Conservation (phyloP, 2,113 vertebrate genomes). For the Thalassoma bifasciatum region DNA sequence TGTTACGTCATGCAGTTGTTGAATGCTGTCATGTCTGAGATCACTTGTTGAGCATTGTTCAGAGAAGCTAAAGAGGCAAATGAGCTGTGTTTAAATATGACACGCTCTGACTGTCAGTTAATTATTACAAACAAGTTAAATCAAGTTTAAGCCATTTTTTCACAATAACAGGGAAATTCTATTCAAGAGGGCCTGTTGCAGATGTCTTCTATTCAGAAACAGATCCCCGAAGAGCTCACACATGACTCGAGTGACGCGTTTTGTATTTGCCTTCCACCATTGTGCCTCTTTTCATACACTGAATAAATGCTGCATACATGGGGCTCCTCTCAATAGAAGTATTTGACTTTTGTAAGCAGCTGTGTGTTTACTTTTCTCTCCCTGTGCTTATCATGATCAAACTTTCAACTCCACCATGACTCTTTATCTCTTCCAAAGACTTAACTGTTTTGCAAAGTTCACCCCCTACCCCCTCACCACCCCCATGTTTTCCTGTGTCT, state of each 20-base stretch:
- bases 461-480: neutral
- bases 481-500: constrained; percentile 16
- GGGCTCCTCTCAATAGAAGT: constrained; percentile 45
- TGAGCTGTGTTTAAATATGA: constrained; percentile 36
- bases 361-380: constrained; percentile 59
- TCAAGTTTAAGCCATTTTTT: neutral
- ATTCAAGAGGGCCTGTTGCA: neutral
- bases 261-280: constrained; percentile 34
- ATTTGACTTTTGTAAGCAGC: constrained; percentile 61
- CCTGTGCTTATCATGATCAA: constrained; percentile 56
- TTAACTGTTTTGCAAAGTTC: constrained; percentile 27
- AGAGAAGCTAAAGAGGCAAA: constrained; percentile 24
- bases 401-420: constrained; percentile 57
- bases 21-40: constrained; percentile 28
- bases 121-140: constrained; percentile 8
- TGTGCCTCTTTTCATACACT: constrained; percentile 33
- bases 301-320: constrained; percentile 50
- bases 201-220: constrained; percentile 31
- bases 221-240: constrained; percentile 16
- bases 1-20: constrained; percentile 47
- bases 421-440: constrained; percentile 50
- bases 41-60: constrained; percentile 50
- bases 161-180: constrained; percentile 1
- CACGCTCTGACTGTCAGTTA: constrained; percentile 10
- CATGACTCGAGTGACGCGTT: constrained; percentile 35